These are phyloP conservation scores for Sarcophaga caerulescens DNA, from an alignment of 2,888 invertebrate species.

Conservation along the genomic window DNA sequence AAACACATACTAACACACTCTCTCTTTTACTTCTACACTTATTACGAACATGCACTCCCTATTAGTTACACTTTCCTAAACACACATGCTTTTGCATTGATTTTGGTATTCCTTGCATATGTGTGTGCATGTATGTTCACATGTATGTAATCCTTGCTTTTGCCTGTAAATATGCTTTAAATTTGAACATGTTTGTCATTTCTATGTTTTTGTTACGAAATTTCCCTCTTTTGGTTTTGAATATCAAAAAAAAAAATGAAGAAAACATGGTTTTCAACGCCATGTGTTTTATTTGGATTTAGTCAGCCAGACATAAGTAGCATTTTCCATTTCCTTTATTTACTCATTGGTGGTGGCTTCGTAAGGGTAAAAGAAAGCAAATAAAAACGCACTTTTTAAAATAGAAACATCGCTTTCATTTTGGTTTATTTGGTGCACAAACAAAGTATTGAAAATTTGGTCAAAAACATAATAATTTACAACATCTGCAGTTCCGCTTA, in stretches of 20 bases:
- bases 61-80: slow-evolving; percentile 42
- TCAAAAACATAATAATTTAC: slow-evolving; percentile 35
- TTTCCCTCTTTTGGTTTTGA: background rate
- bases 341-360: background rate
- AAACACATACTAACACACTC: background rate
- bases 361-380: background rate
- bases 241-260: background rate
- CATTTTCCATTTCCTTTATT: slow-evolving; percentile 36
- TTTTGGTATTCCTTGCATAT: background rate
- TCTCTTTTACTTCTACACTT: background rate
- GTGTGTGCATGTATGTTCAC: background rate
- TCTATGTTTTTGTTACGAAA: slow-evolving; percentile 16
- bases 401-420: background rate
- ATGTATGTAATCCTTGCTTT: background rate
- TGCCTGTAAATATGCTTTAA: background rate
- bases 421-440: background rate
- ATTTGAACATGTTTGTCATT: slow-evolving; percentile 22
- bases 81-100: slow-evolving; percentile 37
- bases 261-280: background rate
- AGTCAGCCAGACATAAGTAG: slow-evolving; percentile 16
- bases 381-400: background rate
- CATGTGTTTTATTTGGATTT: slow-evolving; percentile 44
- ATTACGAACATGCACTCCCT: background rate
- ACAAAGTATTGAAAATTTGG: slow-evolving; percentile 26
- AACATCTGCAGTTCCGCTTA: slow-evolving; percentile 57